These are phyloP conservation scores for Hydrophis major DNA, from an alignment of 2,797 vertebrate genomes.

Conservation along the genomic window DNA sequence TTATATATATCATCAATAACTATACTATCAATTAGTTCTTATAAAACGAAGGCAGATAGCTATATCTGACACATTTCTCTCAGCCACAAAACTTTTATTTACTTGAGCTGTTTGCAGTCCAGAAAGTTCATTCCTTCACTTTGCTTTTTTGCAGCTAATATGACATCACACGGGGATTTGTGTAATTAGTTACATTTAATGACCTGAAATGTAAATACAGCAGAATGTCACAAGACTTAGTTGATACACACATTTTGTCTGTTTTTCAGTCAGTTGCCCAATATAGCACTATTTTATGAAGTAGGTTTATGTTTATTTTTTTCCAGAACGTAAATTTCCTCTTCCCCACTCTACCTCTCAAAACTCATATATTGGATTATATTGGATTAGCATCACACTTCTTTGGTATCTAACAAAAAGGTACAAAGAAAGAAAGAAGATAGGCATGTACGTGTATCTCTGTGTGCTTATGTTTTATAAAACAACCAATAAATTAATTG, in stretches of 20 bases:
- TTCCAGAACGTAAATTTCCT: background rate
- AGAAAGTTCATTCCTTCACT: slow-evolving; percentile 8
- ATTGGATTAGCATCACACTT: background rate
- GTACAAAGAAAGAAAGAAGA: background rate
- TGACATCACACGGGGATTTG: slow-evolving; percentile 50
- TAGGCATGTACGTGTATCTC: background rate
- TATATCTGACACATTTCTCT: slow-evolving; percentile 19
- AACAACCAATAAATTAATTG: background rate
- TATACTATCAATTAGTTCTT: slow-evolving; percentile 8
- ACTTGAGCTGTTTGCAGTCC: slow-evolving; percentile 17
- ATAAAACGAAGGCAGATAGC: background rate
- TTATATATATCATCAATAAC: slow-evolving; percentile 1
- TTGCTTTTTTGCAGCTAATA: slow-evolving; percentile 48
- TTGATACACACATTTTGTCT: background rate
- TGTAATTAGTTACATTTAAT: slow-evolving; percentile 71
- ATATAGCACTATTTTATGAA: background rate
- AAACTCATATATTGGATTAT: background rate
- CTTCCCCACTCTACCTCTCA: background rate
- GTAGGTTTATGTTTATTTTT: background rate
- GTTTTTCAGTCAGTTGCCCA: background rate
- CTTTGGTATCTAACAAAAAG: background rate
- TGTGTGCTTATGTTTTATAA: background rate
- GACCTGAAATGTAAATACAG: slow-evolving; percentile 65
- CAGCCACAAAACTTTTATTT: slow-evolving; percentile 41
- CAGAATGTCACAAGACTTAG: background rate